Conservation (phyloP, 2,888 invertebrate species). For the Nasonovia ribisnigri region DNA sequence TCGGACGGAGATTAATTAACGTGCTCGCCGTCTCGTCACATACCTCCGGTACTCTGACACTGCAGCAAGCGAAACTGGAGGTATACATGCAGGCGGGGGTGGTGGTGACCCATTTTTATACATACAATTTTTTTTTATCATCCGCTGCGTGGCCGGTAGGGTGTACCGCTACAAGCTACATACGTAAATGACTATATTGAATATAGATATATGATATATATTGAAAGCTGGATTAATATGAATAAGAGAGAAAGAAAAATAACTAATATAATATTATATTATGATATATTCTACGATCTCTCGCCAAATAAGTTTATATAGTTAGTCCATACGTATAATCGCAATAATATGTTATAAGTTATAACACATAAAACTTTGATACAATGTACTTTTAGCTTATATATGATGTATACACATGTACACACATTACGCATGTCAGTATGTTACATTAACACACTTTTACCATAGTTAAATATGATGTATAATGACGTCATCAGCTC, state of each 20-base stretch:
- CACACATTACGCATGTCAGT: not conserved
- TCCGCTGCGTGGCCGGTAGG: not conserved
- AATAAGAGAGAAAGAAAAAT: not conserved
- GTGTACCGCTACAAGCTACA: not conserved
- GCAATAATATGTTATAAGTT: not conserved
- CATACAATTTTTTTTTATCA: not conserved
- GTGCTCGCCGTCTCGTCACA: not conserved
- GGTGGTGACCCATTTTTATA: conserved; percentile 18
- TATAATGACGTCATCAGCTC: not conserved
- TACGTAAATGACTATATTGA: not conserved
- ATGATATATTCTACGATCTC: not conserved
- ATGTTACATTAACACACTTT: not conserved
- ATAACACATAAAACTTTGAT: no score
- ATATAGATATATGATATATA: not conserved
- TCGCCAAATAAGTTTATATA: not conserved
- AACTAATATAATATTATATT: not conserved
- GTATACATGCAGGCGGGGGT: not conserved
- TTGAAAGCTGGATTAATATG: not conserved
- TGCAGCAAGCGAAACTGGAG: not conserved
- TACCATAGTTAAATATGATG: not conserved
- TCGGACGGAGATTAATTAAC: conserved; percentile 63
- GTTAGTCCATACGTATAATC: not conserved
- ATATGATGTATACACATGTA: not conserved
- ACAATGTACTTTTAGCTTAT: not conserved
- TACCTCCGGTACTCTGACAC: not conserved